phyloP scores from a whole-genome alignment of 1,140 invertebrate genomes.

The Drosophila teissieri region DNA sequence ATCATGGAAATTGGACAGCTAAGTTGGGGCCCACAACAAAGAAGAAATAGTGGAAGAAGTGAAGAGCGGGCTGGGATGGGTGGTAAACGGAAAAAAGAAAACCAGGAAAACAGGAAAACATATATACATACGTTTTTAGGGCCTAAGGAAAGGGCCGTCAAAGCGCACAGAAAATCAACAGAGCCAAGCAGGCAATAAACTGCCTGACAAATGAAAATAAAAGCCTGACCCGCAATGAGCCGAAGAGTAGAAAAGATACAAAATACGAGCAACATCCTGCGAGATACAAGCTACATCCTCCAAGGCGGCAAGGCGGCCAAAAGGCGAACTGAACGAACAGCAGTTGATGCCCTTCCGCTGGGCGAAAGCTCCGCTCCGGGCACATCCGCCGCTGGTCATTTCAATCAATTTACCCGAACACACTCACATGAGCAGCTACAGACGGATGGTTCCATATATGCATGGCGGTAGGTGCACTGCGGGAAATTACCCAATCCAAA shows the following conservation, averaged over 20 bases:
- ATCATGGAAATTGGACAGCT: conserved; percentile 72
- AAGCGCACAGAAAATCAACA: conserved; percentile 65
- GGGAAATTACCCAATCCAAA: neutral
- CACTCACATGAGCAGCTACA: conserved; percentile 24
- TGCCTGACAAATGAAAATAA: conserved; percentile 57
- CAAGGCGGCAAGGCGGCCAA: conserved; percentile 2
- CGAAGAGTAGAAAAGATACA: conserved; percentile 38
- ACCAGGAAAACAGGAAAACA: conserved; percentile 35
- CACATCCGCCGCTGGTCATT: conserved; percentile 67
- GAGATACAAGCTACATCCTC: conserved; percentile 43
- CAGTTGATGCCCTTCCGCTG: conserved; percentile 55
- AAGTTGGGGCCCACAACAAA: conserved; percentile 42
- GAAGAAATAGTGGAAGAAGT: conserved; percentile 15
- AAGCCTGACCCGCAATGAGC: conserved; percentile 46
- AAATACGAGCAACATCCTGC: conserved; percentile 29
- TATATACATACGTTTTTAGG: conserved; percentile 21
- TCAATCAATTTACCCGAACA: conserved; percentile 70
- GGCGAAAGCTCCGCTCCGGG: conserved; percentile 16
- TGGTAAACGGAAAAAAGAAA: conserved; percentile 10
- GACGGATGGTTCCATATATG: conserved; percentile 37
- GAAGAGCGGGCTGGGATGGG: neutral
- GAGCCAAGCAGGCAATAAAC: conserved; percentile 61
- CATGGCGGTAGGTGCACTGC: conserved; percentile 23
- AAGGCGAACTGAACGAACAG: conserved; percentile 48
- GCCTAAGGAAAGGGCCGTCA: conserved; percentile 54